Evolutionary conservation across 2,113 vertebrate species (phyloP), one percentile per base, ranked within the genome.

Genomic region (Psettodes erumei): DNA sequence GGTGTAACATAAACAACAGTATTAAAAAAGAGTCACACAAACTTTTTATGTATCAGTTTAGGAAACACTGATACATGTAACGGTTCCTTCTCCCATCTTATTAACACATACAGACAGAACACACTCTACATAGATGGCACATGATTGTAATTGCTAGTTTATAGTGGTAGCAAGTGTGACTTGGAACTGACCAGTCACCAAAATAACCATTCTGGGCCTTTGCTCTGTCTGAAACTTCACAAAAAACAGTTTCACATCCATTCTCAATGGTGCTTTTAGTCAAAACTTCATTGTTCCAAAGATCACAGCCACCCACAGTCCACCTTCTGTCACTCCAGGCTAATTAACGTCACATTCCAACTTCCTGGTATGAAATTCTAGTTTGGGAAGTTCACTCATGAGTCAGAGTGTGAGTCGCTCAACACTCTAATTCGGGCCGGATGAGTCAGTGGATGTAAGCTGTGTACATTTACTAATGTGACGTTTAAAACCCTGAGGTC

Each of bases 361-460:
- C 27, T 27, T 53, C n/a, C 62, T 47, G 13, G 23, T 54, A 51
- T 45, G 56, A 16, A 50, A 25, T 56, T 23, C 8, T 23, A 40
- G 15, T 30, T 77, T 18, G 28, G 45, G 38, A 64, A 42, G 18
- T 37, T 45, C n/a, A 15, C n/a, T 50, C 47, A 42, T 65, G 53
- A 67, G 45, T 56, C 69, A 79, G 27, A 4, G 9, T 68, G 13
- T 59, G 75, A 80, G 48, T 87, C 78, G 71, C 43, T 11, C 11
- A 69, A 62, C 42, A 37, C 32, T 54, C 56, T 11, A 28, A 70
- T 61, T 42, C 2, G 8, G 28, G 10, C 18, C 10, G 56, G 25
- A 25, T 70, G 66, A 83, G 69, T 81, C 79, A 74, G 68, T 56
- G 7, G 71, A 71, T 60, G 23, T 73, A 53, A 68, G 71, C 68